Evolutionary conservation across 2,113 vertebrate genomes (phyloP).

Genomic region (Pseudonaja textilis): DNA sequence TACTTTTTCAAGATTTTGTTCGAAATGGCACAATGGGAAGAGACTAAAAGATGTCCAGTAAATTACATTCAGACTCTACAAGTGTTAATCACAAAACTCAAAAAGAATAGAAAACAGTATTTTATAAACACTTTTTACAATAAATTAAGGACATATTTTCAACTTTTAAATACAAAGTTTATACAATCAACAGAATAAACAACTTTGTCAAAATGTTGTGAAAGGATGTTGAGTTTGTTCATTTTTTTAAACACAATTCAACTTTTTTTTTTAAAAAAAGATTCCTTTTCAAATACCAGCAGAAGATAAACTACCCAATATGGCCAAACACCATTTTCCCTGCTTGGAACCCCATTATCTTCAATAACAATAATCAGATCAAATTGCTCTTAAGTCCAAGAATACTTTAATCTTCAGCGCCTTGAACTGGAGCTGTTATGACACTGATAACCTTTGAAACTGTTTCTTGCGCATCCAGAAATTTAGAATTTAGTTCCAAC

Average conservation of each 20-base stretch:
- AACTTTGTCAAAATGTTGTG: conserved; percentile 48
- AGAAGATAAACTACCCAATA: background rate
- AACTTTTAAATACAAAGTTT: conserved; percentile 69
- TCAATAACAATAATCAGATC: background rate
- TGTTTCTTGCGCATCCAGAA: conserved; percentile 8
- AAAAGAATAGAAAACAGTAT: conserved; percentile 63
- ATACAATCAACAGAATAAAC: conserved; percentile 61
- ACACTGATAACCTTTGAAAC: conserved; percentile 28
- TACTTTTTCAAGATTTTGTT: background rate
- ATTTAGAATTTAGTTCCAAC: conserved; percentile 23
- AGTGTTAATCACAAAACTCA: conserved; percentile 48
- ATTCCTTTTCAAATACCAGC: background rate
- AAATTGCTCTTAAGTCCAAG: conserved; percentile 9
- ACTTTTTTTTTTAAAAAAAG: background rate
- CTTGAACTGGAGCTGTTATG: conserved; percentile 16
- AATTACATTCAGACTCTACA: conserved; percentile 27
- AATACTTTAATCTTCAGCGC: conserved; percentile 35
- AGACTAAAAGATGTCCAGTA: conserved; percentile 25
- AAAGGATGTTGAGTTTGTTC: conserved; percentile 43
- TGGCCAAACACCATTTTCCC: fast-evolving
- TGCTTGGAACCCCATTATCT: background rate
- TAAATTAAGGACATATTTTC: conserved; percentile 65
- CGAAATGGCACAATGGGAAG: background rate
- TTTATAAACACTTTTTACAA: conserved; percentile 55
- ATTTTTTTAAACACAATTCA: background rate